Base-by-base conservation (phyloP, 2,888 invertebrate species). In the Andrena hattorfiana region DNA sequence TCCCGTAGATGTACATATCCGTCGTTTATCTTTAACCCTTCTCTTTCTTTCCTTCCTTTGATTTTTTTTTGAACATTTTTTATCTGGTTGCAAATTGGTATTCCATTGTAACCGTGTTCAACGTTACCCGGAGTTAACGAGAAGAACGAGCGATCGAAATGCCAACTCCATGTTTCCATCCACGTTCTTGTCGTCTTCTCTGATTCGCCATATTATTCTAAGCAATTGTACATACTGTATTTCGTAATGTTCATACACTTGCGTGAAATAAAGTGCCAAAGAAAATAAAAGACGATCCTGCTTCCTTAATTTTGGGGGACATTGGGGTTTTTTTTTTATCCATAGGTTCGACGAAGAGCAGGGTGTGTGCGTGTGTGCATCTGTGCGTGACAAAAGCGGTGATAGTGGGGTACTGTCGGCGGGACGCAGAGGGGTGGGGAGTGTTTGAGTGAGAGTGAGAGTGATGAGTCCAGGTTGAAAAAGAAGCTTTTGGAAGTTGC, bases 211-310 rank as follows among this genome's bases (percentile, higher is more conserved):
- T 93, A 93, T 90, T 93, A 93, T 77, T 83, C 81, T 92, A 92
- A 92, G 90, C 56, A 86, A 87, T 87, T 93, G 93, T 93, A 92
- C 81, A 93, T 92, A 92, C 72, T 74, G 78, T 84, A 87, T 91
- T 84, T 69, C 87, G 16, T 78, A 13, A 90, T 90, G 84, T 90
- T 90, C 89, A 91, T 91, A 91, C 84, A 83, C 79, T 87, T 83
- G 80, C 85, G 88, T 89, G 89, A 93, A 42, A 93, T 93, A 93
- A 93, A 93, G 92, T 93, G 92, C 93, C 93, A 93, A 93, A 93
- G 93, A 93, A 93, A 93, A 80, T 28, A 78, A 32, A 51, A 2
- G 10, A 3, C 35, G 23, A 64, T 8, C 10, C 66, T 62, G 0
- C 16, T 63, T 48, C 6, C 30, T 56, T 48, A n/a, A 59, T 26